Base-by-base conservation (phyloP, 2,113 vertebrate genomes). In the Myotis brandtii region DNA sequence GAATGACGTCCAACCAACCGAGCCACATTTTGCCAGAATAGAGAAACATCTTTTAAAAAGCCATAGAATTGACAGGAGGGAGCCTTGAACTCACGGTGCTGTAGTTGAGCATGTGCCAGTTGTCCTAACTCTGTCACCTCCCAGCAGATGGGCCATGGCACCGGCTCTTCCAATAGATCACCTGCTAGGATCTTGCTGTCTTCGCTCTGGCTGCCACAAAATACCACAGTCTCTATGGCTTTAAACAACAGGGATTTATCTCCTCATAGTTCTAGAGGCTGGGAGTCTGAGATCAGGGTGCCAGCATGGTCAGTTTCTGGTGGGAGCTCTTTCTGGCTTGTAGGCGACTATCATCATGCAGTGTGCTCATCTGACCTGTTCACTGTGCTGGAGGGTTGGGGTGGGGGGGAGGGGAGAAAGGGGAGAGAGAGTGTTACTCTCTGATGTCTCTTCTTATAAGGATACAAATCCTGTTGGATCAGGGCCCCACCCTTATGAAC, bases 361-460 rank as follows among this genome's bases (percentile, higher is more conserved):
- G 1, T 43, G 40, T 16, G 1, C 37, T 81, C 37, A 4, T 5
- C 1, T n/a, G 37, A 9, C 20, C 43, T 86, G 67, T 72, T 21
- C 20, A 16, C 27, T 67, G 48, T 48, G 43, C 48, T n/a, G 30
- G 20, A 4, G 4, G 59, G 10, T 27, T 64, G 30, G 9, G 10
- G 27, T 5, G 62, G 9, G 9, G 11, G 23, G 2, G n/a, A 4
- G 34, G 9, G 8, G 13, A 2, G 3, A 13, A 13, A 9, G 9
- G 6, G 16, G 30, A 5, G 27, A 43, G 25, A 37, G 32, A 25
- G 30, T 4, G 30, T 52, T 46, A 16, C 32, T 40, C 50, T 89
- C 9, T 25, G 12, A 8, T 46, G 1, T 62, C n/a, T 30, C 5
- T 50, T 77, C 52, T 62, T 37, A 20, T 0, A 52, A 40, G 40